Percentiles rank a stretch among this genome's conserved stretches.
Evolutionary conservation across 2,888 invertebrate genomes (phyloP).

Genomic region (Amphipoea lucens): DNA sequence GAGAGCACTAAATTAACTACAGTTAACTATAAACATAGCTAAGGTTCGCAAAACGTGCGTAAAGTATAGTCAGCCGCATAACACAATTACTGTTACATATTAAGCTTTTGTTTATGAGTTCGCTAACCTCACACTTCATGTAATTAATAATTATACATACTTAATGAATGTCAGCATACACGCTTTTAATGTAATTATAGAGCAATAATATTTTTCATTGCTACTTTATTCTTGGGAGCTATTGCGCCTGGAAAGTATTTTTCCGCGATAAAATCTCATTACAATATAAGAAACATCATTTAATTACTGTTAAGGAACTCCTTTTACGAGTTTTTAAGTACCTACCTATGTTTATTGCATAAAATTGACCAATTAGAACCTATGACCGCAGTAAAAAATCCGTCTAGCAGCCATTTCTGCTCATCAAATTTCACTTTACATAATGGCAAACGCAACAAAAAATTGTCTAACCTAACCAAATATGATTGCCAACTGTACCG

Average conservation of each 20-base stretch:
- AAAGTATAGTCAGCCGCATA: conserved; percentile 39
- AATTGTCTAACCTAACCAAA: conserved; percentile 65
- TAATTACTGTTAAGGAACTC: conserved; percentile 19
- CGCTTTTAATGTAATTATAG: conserved; percentile 60
- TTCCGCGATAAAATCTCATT: conserved; percentile 24
- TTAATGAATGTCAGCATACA: conserved; percentile 65
- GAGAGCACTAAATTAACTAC: conserved; percentile 35
- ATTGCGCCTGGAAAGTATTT: conserved; percentile 38
- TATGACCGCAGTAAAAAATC: conserved; percentile 33
- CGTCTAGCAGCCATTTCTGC: conserved; percentile 31
- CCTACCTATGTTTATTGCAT: conserved; percentile 16
- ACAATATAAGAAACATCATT: conserved; percentile 38
- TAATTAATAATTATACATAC: conserved; percentile 62
- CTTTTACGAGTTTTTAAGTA: conserved; percentile 42
- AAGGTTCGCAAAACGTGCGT: conserved; percentile 36
- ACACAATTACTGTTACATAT: conserved; percentile 45
- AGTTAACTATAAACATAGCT: conserved; percentile 32
- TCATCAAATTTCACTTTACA: conserved; percentile 60
- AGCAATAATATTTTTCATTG: conserved; percentile 63
- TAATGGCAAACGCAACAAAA: conserved; percentile 61
- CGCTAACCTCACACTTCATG: conserved; percentile 52
- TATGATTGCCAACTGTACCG: conserved; percentile 75
- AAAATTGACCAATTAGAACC: conserved; percentile 49
- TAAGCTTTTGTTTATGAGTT: conserved; percentile 60
- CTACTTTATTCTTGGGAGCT: conserved; percentile 49